Percentiles rank a stretch among this genome's conserved stretches.
These are phyloP conservation scores for Eublepharis macularius DNA, from an alignment of 2,113 vertebrate genomes.

Conservation along the genomic window DNA sequence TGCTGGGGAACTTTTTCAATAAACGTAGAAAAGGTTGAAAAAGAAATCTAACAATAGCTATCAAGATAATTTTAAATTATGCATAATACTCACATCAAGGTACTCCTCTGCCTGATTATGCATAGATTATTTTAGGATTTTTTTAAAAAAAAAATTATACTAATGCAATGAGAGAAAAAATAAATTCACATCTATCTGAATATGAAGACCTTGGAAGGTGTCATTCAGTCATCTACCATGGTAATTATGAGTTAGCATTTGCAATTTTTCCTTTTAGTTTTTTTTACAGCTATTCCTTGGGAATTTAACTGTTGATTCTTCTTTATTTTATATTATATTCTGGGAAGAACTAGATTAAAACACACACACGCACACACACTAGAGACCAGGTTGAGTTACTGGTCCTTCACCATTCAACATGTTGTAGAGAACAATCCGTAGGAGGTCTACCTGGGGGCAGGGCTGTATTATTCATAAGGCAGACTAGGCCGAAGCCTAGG, in stretches of 20 bases:
- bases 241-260: constrained; percentile 16
- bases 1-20: constrained; percentile 65
- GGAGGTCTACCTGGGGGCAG: too few species aligned
- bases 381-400: background rate
- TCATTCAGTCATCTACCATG: constrained; percentile 18
- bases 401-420: background rate
- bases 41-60: constrained; percentile 53
- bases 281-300: background rate
- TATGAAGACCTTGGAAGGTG: constrained; percentile 14
- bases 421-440: too few species aligned
- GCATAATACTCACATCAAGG: constrained; percentile 28
- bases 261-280: background rate
- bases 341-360: background rate
- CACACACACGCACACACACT: too few species aligned
- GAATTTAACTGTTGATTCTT: background rate
- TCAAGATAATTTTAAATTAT: constrained; percentile 55
- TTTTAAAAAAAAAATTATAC: constrained; percentile 16
- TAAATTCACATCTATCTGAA: background rate
- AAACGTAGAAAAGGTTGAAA: constrained; percentile 53
- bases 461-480: too few species aligned
- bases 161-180: constrained; percentile 23
- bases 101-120: constrained; percentile 39
- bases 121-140: constrained; percentile 47
- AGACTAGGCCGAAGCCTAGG: too few species aligned
- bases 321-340: background rate